Evolutionary conservation across 2,113 vertebrate species (phyloP), one percentile per base, ranked within the genome.

Genomic region (Cettia cetti): DNA sequence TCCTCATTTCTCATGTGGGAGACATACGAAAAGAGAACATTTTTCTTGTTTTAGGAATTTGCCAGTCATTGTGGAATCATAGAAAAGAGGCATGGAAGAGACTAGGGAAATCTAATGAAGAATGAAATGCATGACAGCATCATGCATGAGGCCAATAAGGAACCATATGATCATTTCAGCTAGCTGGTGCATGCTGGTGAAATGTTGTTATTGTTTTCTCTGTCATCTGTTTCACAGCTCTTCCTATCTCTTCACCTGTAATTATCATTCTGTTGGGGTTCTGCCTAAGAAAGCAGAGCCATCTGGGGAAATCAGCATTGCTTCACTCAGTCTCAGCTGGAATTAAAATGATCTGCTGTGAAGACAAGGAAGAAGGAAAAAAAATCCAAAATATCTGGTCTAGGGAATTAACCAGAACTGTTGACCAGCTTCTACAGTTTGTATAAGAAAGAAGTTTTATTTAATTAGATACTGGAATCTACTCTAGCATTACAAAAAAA

Each of bases 251-350:
- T 74, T 95, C 60, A 90, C 78, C 69, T 92, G 74, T 88, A 95
- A 91, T 95, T 94, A 87, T 90, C 82, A 95, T 96, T 96, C 94
- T 64, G 63, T 71, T 0, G 2, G 59, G 79, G 82, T 92, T 95
- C 86, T 96, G 60, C 60, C 71, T 91, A 92, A 88, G 89, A 89
- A 95, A 94, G 83, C 81, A 94, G 89, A 96, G 66, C 71, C 85
- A 88, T 95, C 92, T 97, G 92, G 93, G 96, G 93, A 96, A 94
- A 97, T 95, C 94, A 93, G 75, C 75, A 64, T 82, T 90, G 75
- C 89, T 85, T 92, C 71, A 9, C 54, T 93, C 47, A 20, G 70
- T 88, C 79, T 94, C 49, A 30, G 82, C 68, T 87, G 82, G 94
- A 95, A 97, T 96, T 77, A 94, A 95, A 97, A 96, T 94, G 63